These are phyloP conservation scores for Portevinia maculata DNA, from an alignment of 2,888 invertebrate genomes.

Conservation along the genomic window DNA sequence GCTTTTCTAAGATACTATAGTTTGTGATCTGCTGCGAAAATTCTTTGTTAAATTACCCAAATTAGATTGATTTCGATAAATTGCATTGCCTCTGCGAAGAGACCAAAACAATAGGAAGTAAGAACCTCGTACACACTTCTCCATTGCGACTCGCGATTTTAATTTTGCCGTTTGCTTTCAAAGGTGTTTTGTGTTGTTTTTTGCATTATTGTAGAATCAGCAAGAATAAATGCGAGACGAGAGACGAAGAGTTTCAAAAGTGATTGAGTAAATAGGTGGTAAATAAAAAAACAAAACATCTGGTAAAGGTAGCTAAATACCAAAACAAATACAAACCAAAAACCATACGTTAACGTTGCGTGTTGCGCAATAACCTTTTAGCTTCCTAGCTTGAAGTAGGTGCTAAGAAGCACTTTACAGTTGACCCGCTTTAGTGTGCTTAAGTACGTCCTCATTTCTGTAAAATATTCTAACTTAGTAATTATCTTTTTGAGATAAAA, in stretches of 20 bases:
- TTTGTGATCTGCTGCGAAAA: conserved; percentile 6
- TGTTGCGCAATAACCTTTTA: not conserved
- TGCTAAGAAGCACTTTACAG: not conserved
- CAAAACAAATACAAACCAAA: not conserved
- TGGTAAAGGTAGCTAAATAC: not conserved
- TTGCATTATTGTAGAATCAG: conserved; percentile 1
- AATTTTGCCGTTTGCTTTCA: not conserved
- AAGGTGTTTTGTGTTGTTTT: not conserved
- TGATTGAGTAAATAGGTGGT: not conserved
- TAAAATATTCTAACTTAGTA: too few relatives aligned
- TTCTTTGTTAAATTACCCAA: not conserved
- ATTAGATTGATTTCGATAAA: conserved; percentile 11
- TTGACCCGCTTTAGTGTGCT: conserved; percentile 1
- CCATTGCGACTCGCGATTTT: not conserved
- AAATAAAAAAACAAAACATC: not conserved
- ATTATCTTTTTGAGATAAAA: too few relatives aligned
- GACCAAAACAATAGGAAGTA: conserved; percentile 19
- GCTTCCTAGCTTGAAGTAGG: not conserved
- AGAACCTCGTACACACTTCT: not conserved
- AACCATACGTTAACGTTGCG: not conserved
- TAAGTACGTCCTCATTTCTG: not conserved
- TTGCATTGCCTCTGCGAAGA: conserved; percentile 4
- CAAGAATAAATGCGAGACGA: conserved; percentile 14
- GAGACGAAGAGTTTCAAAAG: conserved; percentile 5
- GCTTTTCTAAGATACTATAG: conserved; percentile 7